Evolutionary conservation across 2,888 invertebrate genomes (phyloP), one percentile per base, ranked within the genome.

Genomic region (Chromoteleia sp.): DNA sequence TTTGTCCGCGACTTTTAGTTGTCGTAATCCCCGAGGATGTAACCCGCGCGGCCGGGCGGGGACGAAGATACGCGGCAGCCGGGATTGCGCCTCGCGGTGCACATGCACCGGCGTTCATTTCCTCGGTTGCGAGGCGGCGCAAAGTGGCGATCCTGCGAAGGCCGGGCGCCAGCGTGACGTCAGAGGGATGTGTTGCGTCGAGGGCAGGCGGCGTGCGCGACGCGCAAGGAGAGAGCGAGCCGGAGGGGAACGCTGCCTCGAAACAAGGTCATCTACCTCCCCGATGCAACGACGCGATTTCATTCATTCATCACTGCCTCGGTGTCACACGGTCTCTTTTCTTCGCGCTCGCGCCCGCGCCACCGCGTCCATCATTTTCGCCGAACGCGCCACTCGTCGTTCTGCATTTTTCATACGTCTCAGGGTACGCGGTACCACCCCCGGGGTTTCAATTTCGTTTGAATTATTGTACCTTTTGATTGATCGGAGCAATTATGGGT

Each of bases 281-380:
- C 39, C 82, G 74, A 78, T 71, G 67, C 83, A 79, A 81, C 67
- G 83, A 71, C 79, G 78, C 81, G 85, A 85, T 86, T 85, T 86
- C 89, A 88, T 89, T 89, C 89, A 89, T 89, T 88, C 85, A 87
- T 89, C 87, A 84, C 86, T 82, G 84, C 86, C 52, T 63, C 87
- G 82, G 85, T 65, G 81, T 71, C 52, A 52, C 52, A 33, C 70
- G 58, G 48, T 58, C 75, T 71, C 63, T 79, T 70, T 70, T 59
- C 61, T 41, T 63, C 50, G 21, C 70, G 33, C 36, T 29, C 3
- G 17, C 39, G 7, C 25, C 12, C n/a, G 7, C 56, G 19, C 12
- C 54, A 14, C 29, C 29, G 25, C 59, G 29, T 58, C 39, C 59
- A 63, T 63, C 54, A 54, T 63, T 52, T 33, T 25, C 39, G 25